Evolutionary conservation across 2,797 vertebrate genomes (phyloP).

Genomic region (Sparus aurata): DNA sequence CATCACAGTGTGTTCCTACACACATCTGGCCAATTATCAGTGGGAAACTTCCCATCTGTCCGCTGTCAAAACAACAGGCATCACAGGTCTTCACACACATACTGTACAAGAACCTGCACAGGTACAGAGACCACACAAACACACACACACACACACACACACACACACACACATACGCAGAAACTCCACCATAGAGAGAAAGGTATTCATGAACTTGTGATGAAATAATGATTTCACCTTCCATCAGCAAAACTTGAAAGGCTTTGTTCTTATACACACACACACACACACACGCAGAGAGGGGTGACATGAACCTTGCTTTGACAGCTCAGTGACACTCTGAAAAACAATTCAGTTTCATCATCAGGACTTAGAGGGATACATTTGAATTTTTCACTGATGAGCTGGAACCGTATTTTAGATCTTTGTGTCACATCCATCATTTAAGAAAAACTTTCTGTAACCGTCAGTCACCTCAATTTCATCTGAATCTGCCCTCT

Average conservation of each 20-base stretch:
- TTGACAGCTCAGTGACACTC: not conserved
- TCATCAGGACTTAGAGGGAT: not conserved
- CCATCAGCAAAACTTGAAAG: slow-evolving; percentile 2
- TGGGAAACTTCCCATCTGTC: slow-evolving; percentile 63
- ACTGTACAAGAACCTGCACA: slow-evolving; percentile 1
- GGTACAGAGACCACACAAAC: not conserved
- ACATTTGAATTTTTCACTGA: not conserved
- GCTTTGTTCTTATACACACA: slow-evolving; percentile 1
- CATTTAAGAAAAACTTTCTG: slow-evolving; percentile 11
- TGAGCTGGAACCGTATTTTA: not conserved
- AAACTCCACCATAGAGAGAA: not conserved
- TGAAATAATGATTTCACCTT: slow-evolving; percentile 8
- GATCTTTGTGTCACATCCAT: not conserved
- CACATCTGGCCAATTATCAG: slow-evolving; percentile 69
- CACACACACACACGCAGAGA: slow-evolving; percentile 1
- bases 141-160: slow-evolving; percentile 8
- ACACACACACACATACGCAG: slow-evolving; percentile 2
- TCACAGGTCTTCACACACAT: slow-evolving; percentile 30
- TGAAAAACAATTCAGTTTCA: slow-evolving; percentile 1
- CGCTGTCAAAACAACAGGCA: slow-evolving; percentile 67
- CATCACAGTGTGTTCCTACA: slow-evolving; percentile 12
- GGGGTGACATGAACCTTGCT: not conserved
- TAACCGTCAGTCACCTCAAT: slow-evolving; percentile 15
- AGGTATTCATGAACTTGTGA: slow-evolving; percentile 16
- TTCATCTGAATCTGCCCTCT: slow-evolving; percentile 2